Percentiles rank a stretch among this genome's conserved stretches.
These are phyloP conservation scores for Phylloscopus whistleri DNA, from an alignment of 2,113 vertebrate species.

Conservation along the genomic window DNA sequence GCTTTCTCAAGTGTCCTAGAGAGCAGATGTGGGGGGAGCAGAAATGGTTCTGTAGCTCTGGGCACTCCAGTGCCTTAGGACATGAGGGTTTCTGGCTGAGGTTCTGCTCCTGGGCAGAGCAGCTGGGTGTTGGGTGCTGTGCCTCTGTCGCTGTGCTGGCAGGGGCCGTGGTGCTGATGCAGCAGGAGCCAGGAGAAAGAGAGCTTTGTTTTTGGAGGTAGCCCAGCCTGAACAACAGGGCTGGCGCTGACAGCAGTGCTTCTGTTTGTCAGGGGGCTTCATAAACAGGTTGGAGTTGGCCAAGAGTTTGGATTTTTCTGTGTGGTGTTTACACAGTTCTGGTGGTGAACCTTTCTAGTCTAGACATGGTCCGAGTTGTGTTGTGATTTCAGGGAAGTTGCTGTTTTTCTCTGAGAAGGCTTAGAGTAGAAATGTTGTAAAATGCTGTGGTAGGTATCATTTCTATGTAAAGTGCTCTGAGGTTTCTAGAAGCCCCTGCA, in stretches of 20 bases:
- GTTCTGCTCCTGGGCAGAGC: neutral
- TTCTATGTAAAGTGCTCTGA: neutral
- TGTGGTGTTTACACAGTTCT: neutral
- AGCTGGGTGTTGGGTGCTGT: neutral
- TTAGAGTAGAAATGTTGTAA: neutral
- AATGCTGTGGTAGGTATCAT: neutral
- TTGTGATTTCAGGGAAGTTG: neutral
- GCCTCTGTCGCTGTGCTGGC: neutral
- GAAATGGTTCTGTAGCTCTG: neutral
- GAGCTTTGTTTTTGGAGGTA: neutral
- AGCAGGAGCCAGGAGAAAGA: neutral
- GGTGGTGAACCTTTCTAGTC: neutral
- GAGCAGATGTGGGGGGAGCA: neutral
- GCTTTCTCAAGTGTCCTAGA: neutral
- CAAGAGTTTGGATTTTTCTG: neutral
- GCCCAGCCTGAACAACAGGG: neutral
- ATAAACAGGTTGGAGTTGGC: neutral
- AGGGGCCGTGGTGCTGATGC: neutral
- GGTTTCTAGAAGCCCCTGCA: neutral
- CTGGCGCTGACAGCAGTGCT: neutral
- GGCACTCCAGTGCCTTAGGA: neutral
- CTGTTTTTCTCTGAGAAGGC: neutral
- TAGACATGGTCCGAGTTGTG: neutral
- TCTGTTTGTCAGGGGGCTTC: neutral
- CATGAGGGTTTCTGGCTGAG: neutral